Percentiles rank a stretch among this genome's conserved stretches.
phyloP scores from a whole-genome alignment of 1,140 invertebrate genomes.

The Drosophila lowei region DNA sequence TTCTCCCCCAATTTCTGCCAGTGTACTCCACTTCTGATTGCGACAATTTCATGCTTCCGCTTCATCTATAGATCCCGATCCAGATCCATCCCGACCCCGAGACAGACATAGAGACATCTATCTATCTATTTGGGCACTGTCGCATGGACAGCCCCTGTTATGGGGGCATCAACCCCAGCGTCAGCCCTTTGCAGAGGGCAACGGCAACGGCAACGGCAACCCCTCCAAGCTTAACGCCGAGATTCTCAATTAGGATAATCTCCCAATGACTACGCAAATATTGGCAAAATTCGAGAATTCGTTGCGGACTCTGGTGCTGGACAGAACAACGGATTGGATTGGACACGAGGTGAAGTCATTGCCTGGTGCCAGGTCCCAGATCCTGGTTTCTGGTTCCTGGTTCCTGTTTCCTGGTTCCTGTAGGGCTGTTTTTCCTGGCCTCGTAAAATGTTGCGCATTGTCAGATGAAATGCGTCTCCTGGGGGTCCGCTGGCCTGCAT shows the following conservation, averaged over 20 bases:
- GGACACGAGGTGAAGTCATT: constrained; percentile 42
- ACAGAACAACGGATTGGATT: constrained; percentile 35
- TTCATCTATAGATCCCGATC: constrained; percentile 1
- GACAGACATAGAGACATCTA: constrained; percentile 14
- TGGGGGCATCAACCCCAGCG: constrained; percentile 28
- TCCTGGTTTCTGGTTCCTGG: constrained; percentile 13
- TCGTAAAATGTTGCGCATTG: constrained; percentile 63
- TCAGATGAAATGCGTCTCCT: constrained; percentile 70
- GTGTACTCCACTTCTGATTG: constrained; percentile 49
- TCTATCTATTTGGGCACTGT: constrained; percentile 28
- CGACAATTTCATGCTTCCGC: constrained; percentile 49
- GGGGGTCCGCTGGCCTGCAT: constrained; percentile 49
- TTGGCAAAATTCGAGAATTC: constrained; percentile 79
- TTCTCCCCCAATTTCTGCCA: constrained; percentile 5
- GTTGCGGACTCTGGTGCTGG: constrained; percentile 49
- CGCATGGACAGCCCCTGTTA: constrained; percentile 25
- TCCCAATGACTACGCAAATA: constrained; percentile 81
- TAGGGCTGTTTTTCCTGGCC: constrained; percentile 40
- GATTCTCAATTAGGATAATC: constrained; percentile 83
- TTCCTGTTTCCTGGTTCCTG: constrained; percentile 17
- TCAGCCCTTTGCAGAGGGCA: constrained; percentile 17
- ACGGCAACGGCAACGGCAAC: background rate
- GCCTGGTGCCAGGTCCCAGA: constrained; percentile 15
- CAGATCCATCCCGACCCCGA: background rate
- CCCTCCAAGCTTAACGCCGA: constrained; percentile 42